Evolutionary conservation across 2,888 invertebrate genomes (phyloP), one percentile per base, ranked within the genome.

Genomic region (Drosophila anomalipes): DNA sequence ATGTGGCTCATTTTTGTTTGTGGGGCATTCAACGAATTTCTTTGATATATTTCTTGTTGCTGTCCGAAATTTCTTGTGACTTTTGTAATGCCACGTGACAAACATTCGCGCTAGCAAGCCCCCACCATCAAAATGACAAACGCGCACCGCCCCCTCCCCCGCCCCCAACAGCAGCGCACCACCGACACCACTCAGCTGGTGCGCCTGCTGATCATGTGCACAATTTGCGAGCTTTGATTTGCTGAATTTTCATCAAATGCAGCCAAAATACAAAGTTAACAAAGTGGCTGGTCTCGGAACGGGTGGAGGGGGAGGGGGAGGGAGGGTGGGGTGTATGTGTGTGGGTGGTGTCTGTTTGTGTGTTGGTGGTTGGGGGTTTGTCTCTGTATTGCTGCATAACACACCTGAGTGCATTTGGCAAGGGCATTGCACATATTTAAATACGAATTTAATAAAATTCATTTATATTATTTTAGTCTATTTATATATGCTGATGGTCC

Each of bases 31-130:
- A 28, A 37, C 32, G 44, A 63, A 53, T 79, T 82, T 84, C 75
- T 79, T 85, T 70, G 63, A 65, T 80, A 66, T 49, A 52, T 67
- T 70, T 70, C 66, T 39, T 76, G 87, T 82, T 87, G 82, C 86
- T 62, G 88, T 63, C 85, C 82, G 58, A 70, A 59, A 68, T 66
- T 74, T 78, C 59, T 76, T 53, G 51, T 68, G 78, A 62, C 57
- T 61, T 65, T 44, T 62, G 64, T 59, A 49, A 51, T 63, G 78
- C 79, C 79, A 79, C 79, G 79, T 79, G 79, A 79, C 79, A 81
- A 51, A 52, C 70, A 80, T 77, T 77, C 35, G 74, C 64, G 35
- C 33, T 44, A 16, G 22, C 33, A 22, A 56, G 49, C 30, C 52
- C 30, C 51, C 58, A 41, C 49, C 74, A 54, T 6, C 58, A 39